Evolutionary conservation across 2,797 vertebrate genomes (phyloP).

Genomic region (Dromococcyx pavoninus): DNA sequence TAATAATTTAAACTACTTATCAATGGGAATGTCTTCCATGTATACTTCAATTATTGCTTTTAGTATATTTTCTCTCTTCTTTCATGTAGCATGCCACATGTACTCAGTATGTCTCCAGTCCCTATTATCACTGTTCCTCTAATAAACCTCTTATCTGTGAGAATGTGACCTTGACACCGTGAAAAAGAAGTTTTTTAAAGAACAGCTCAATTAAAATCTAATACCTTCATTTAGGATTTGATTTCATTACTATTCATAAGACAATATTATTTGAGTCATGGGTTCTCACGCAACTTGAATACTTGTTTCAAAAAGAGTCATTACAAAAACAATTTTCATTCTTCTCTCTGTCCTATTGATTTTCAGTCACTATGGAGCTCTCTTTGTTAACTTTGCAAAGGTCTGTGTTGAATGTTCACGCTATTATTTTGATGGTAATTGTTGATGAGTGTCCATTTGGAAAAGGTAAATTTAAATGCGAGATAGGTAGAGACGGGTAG

Average conservation of each 20-base stretch:
- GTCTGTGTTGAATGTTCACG: constrained; percentile 6
- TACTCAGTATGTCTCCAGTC: constrained; percentile 72
- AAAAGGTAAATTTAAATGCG: background rate
- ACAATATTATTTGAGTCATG: constrained; percentile 37
- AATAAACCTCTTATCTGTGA: constrained; percentile 73
- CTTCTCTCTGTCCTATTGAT: constrained; percentile 23
- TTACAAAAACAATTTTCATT: constrained; percentile 61
- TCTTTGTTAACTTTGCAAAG: constrained; percentile 41
- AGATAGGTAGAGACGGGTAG: background rate
- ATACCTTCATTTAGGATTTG: constrained; percentile 74
- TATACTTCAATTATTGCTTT: constrained; percentile 77
- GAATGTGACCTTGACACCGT: constrained; percentile 78
- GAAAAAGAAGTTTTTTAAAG: constrained; percentile 68
- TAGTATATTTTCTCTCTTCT: constrained; percentile 70
- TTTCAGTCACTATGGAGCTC: constrained; percentile 42
- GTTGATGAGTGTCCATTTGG: background rate
- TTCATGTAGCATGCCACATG: constrained; percentile 65
- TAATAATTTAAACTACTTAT: constrained; percentile 80
- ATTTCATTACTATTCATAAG: constrained; percentile 81
- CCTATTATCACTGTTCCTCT: constrained; percentile 68
- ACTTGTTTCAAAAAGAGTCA: constrained; percentile 59
- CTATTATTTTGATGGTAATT: constrained; percentile 18
- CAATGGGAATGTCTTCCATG: constrained; percentile 75
- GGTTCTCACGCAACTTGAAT: constrained; percentile 61
- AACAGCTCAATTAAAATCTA: constrained; percentile 81